These are phyloP conservation scores for Glyptemys insculpta DNA, from an alignment of 2,797 vertebrate species.

Conservation along the genomic window DNA sequence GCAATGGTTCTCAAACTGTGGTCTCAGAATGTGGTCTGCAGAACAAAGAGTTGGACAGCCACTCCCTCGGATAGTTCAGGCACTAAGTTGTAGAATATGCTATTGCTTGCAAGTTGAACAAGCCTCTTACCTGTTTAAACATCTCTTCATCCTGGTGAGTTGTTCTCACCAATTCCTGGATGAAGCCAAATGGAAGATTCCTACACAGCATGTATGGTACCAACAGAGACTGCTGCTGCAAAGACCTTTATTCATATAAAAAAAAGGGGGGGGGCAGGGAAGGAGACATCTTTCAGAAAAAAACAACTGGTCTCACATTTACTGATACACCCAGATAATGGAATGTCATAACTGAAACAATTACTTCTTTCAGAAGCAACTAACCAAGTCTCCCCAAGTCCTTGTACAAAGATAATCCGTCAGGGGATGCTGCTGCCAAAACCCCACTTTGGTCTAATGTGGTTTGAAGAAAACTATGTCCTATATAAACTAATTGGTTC, in stretches of 20 bases:
- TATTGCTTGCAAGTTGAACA: slow-evolving; percentile 36
- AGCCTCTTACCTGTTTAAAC: slow-evolving; percentile 90
- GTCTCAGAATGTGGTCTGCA: neutral
- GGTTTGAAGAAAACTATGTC: slow-evolving; percentile 11
- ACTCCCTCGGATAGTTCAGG: neutral
- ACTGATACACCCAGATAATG: neutral
- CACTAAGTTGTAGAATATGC: neutral
- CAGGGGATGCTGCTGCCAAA: slow-evolving; percentile 31
- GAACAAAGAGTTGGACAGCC: neutral
- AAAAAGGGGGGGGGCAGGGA: neutral
- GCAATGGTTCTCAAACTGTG: rapidly evolving
- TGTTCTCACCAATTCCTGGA: slow-evolving; percentile 96
- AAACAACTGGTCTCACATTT: neutral
- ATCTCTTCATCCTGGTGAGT: slow-evolving; percentile 97
- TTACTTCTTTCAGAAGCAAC: neutral
- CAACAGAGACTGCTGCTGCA: slow-evolving; percentile 94
- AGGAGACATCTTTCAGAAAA: neutral
- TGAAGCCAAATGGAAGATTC: slow-evolving; percentile 98
- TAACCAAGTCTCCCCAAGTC: neutral
- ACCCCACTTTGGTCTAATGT: neutral
- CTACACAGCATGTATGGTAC: slow-evolving; percentile 99
- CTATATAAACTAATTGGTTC: neutral
- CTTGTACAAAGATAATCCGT: neutral
- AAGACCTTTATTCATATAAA: slow-evolving; percentile 81
- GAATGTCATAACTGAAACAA: neutral